Base-by-base conservation (phyloP, 2,888 invertebrate species). In the Morinoia aosen region DNA sequence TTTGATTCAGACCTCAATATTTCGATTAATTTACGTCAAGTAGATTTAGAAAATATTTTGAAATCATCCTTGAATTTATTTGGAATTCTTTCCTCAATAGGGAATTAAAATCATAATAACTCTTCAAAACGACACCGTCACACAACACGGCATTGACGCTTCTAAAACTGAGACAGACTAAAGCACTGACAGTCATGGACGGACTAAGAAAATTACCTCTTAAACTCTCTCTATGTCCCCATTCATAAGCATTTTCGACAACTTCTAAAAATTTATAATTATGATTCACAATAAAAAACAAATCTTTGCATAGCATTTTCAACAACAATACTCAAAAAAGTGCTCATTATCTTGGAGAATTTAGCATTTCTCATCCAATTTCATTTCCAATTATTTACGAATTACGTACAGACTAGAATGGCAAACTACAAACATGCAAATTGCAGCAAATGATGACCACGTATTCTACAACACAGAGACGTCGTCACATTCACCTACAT, bases 351-450 rank as follows among this genome's bases (percentile, higher is more conserved):
- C 25, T 76, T 25, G 33, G 76, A 25, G 10, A 33, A 76, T 76
- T 76, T 33, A 25, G 33, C 25, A 33, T 33, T 33, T 76, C 76
- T 8, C 25, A 33, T 2, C 3, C 12, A 76, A 76, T 76, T 16
- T 76, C 33, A 3, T 76, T 76, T 76, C 76, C 76, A 76, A 76
- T 76, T 3, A 25, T 16, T 10, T 76, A 76, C 76, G 76, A 76
- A 76, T 76, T 33, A 76, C 25, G 25, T 76, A 48, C 90, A 90
- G 90, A 90, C 90, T 90, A 90, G 90, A 90, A 48, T 90, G 90
- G 90, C 90, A 90, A 90, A 90, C 90, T 90, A 90, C 90, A 90
- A 40, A 90, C 48, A 40, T 33, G 33, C 76, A 76, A 76, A 76
- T 7, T 76, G 33, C 25, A 76, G 76, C 76, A 76, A 76, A 76